phyloP scores from a whole-genome alignment of 1,140 invertebrate genomes.

The Halotydeus destructor region DNA sequence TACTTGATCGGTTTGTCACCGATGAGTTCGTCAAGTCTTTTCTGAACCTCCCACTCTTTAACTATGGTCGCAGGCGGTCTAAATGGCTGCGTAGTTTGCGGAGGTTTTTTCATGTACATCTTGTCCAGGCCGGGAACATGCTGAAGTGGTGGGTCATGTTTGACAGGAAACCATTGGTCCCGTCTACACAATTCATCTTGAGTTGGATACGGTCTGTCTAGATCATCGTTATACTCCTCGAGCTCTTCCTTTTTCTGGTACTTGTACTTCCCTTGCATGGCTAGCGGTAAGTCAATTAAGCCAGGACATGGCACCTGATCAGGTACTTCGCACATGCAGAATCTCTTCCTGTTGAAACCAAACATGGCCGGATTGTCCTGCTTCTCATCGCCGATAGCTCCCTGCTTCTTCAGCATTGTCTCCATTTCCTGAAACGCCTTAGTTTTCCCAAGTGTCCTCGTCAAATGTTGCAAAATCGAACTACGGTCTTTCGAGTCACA shows the following conservation, averaged over 20 bases:
- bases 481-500: slow-evolving; percentile 9
- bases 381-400: neutral
- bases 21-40: too few relatives aligned
- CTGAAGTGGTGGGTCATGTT: neutral
- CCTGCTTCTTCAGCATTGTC: neutral
- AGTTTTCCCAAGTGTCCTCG: slow-evolving; percentile 11
- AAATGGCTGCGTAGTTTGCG: too few relatives aligned
- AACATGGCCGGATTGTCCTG: slow-evolving; percentile 13
- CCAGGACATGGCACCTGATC: slow-evolving; percentile 14
- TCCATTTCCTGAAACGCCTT: slow-evolving; percentile 6
- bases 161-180: neutral
- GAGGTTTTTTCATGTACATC: too few relatives aligned
- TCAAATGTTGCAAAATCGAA: slow-evolving; percentile 8
- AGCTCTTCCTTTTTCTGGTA: slow-evolving; percentile 7
- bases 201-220: neutral
- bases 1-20: too few relatives aligned
- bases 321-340: slow-evolving; percentile 15
- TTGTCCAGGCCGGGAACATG: neutral
- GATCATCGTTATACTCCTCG: slow-evolving; percentile 9
- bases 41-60: too few relatives aligned
- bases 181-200: neutral
- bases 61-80: too few relatives aligned
- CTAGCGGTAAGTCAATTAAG: slow-evolving; percentile 8
- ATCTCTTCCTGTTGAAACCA: slow-evolving; percentile 8
- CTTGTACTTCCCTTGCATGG: slow-evolving; percentile 6